Evolutionary conservation across 2,888 invertebrate genomes (phyloP), one percentile per base, ranked within the genome.

Genomic region (Cephus runcator): DNA sequence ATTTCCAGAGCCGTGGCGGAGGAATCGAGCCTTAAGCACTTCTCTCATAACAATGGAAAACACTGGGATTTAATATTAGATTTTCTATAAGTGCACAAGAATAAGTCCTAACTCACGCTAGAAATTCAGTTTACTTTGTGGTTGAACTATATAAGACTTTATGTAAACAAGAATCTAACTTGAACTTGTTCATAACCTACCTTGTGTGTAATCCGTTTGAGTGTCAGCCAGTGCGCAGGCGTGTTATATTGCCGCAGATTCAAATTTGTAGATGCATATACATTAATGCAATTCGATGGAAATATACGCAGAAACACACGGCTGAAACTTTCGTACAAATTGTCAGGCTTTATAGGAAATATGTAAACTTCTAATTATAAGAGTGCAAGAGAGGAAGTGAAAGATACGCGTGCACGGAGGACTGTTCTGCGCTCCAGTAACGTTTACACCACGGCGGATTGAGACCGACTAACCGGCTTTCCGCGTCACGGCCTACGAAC

Each of bases 381-480:
- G 40, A 56, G 23, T 56, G 23, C 40, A 56, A 23, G 23, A 56
- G 23, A 56, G 40, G 40, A 56, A 56, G 23, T 23, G 9, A 23
- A 56, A 1, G 40, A 56, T 15, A 56, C 40, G 15, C 40, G 40
- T 56, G 40, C 23, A 23, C 40, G 2, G 23, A 23, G 40, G 23
- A 56, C 23, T 56, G 40, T 23, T 9, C 71, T 31, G 31, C 31
- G 71, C 31, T 71, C 71, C 34, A 31, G 71, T 71, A 71, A 31
- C 31, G 71, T 30, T 71, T 15, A 81, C 83, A 79, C 78, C 77
- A 83, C 88, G 84, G 80, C 83, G 85, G 87, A 86, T 88, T 84
- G 85, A 85, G 86, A 87, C 85, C 87, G 85, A 90, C 90, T 90
- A 89, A 89, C 89, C 89, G 89, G 89, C 88, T 87, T 88, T 89